Percentiles rank a stretch among this genome's conserved stretches.
Conservation (phyloP, 1,140 invertebrate species). For the Ditylenchus dipsaci region DNA sequence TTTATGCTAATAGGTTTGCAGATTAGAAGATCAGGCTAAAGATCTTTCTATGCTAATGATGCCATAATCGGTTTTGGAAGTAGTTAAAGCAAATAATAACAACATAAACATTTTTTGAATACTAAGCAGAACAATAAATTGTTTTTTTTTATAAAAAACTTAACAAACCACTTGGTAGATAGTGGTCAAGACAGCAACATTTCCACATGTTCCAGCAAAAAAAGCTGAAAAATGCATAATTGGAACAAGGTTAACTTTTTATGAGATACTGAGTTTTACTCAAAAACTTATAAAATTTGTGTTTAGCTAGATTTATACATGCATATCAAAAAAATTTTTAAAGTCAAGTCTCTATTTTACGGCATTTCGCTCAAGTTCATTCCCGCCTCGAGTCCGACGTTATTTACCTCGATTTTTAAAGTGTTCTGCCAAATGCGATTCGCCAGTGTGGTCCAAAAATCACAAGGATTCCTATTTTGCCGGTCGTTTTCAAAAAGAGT, state of each 20-base stretch:
- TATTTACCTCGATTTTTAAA: too few relatives aligned
- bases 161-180: conserved; percentile 50
- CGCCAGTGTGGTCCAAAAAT: too few relatives aligned
- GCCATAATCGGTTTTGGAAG: neutral
- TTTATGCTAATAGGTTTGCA: neutral
- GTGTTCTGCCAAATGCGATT: too few relatives aligned
- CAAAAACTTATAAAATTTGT: neutral
- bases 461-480: too few relatives aligned
- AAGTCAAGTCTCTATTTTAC: too few relatives aligned
- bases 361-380: too few relatives aligned
- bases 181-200: conserved; percentile 56
- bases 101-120: neutral
- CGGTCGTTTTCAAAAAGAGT: too few relatives aligned
- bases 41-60: neutral
- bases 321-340: neutral
- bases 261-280: neutral
- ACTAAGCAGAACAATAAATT: neutral
- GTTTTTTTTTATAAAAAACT: neutral
- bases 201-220: conserved; percentile 55
- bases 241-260: too few relatives aligned
- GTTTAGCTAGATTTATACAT: neutral
- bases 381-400: too few relatives aligned
- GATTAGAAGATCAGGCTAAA: too few relatives aligned
- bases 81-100: neutral
- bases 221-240: conserved; percentile 33